Percentiles rank a stretch among this genome's conserved stretches.
Evolutionary conservation across 2,113 vertebrate genomes (phyloP).

Genomic region (Hiodon alosoides): DNA sequence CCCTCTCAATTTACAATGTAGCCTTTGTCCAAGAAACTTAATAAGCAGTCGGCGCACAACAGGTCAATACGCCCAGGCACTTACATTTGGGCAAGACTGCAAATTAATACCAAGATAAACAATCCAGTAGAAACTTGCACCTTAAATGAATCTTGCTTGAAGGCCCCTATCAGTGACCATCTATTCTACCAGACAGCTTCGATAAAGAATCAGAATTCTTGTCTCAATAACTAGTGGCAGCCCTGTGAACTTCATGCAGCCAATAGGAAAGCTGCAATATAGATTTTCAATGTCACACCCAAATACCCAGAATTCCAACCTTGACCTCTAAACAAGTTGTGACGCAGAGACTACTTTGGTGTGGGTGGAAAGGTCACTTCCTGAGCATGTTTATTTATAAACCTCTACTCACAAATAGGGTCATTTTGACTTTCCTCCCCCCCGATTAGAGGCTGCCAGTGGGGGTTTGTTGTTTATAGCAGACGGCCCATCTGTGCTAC

Average conservation of each 20-base stretch:
- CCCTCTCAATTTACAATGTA: constrained; percentile 22
- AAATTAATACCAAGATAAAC: no score
- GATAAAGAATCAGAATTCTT: neutral
- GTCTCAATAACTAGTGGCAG: no score
- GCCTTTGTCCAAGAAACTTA: constrained; percentile 31
- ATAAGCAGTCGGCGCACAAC: constrained; percentile 15
- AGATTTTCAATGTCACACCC: neutral
- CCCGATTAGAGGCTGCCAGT: no score
- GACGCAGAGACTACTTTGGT: neutral
- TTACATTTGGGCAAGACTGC: neutral
- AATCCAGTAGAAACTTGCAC: no score
- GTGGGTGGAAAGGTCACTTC: constrained; percentile 18
- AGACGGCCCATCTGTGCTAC: neutral
- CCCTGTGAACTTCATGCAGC: no score
- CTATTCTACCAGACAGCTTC: no score
- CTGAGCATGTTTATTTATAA: constrained; percentile 26
- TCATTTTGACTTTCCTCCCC: neutral
- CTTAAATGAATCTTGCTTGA: no score
- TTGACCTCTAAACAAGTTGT: constrained; percentile 3
- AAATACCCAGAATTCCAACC: neutral
- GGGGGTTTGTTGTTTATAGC: no score
- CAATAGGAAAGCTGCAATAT: neutral
- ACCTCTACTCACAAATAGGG: neutral
- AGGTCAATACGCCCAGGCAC: neutral
- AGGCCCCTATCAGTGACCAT: no score